Evolutionary conservation across 2,113 vertebrate genomes (phyloP), one percentile per base, ranked within the genome.

Genomic region (Hippotragus niger): DNA sequence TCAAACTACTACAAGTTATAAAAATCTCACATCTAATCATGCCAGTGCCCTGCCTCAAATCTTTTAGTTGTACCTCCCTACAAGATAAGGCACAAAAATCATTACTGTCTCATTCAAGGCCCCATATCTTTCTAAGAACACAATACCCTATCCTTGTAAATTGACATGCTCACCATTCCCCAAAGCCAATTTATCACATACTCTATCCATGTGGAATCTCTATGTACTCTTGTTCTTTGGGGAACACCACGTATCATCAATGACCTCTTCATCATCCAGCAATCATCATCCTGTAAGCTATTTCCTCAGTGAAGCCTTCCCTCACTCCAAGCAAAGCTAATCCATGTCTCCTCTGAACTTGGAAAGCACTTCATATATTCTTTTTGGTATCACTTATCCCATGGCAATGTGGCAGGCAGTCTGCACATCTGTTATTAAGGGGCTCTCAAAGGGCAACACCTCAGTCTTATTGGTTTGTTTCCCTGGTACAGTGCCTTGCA

Each of bases 281-380:
- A 43, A 36, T 57, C 78, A 76, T 76, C 36, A 80, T 7, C 71
- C 45, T 71, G 21, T 7, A 92, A 91, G 36, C 43, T 33, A 84
- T n/a, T 78, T 88, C 90, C 36, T 96, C 21, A 95, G 57, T 85
- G 80, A 96, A 62, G 31, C 15, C 60, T 88, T 94, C 52, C 52
- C 74, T 98, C 58, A 88, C n/a, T 88, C 29, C 64, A 86, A 58
- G 60, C 33, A 95, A 89, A 94, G n/a, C 31, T 60, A 97, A 91
- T 36, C 25, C 50, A 74, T 4, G 6, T 96, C 29, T 90, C 47
- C 36, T 93, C 85, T 91, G 16, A 91, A 60, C 3, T 92, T 92
- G 62, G n/a, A 94, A 87, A 80, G 29, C 36, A 84, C 81, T 88
- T 64, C 43, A 5, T 71, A 88, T 14, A 55, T 47, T 78, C 84